Percentiles rank a stretch among this genome's conserved stretches.
Conservation (phyloP, 2,888 invertebrate species). For the Drosophila anomalata region DNA sequence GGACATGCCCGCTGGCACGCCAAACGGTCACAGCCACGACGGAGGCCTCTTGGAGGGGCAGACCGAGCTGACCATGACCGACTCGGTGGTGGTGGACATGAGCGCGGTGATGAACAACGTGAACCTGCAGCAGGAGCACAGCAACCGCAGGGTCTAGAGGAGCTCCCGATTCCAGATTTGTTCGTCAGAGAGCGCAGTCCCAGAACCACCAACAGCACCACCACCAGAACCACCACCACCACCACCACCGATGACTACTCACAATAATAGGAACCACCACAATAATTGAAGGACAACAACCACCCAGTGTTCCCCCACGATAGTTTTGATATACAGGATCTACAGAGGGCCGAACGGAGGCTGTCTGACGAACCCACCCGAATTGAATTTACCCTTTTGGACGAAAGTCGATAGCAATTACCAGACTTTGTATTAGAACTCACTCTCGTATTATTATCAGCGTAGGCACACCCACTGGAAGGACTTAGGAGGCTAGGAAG, state of each 20-base stretch:
- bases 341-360: slow-evolving; percentile 19
- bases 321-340: slow-evolving; percentile 48
- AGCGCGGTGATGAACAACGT: slow-evolving; percentile 82
- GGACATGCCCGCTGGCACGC: slow-evolving; percentile 84
- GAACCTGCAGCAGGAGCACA: slow-evolving; percentile 72
- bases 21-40: slow-evolving; percentile 84
- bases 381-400: slow-evolving; percentile 3
- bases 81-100: slow-evolving; percentile 87
- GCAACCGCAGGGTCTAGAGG: slow-evolving; percentile 68
- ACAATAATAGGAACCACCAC: slow-evolving; percentile 1
- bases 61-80: slow-evolving; percentile 84
- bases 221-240: slow-evolving; percentile 37
- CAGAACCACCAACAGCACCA: slow-evolving; percentile 14
- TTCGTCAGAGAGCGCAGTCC: slow-evolving; percentile 29
- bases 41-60: slow-evolving; percentile 84
- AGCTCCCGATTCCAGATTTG: neutral
- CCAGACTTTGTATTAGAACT: slow-evolving; percentile 3
- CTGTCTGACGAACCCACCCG: slow-evolving; percentile 20
- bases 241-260: slow-evolving; percentile 1
- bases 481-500: neutral
- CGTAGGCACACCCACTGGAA: neutral
- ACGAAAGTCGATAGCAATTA: slow-evolving; percentile 3
- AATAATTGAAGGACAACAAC: slow-evolving; percentile 45
- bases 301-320: slow-evolving; percentile 63
- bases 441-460: slow-evolving; percentile 2